Conservation (phyloP, 2,888 invertebrate species). For the Lacanobia oleracea region DNA sequence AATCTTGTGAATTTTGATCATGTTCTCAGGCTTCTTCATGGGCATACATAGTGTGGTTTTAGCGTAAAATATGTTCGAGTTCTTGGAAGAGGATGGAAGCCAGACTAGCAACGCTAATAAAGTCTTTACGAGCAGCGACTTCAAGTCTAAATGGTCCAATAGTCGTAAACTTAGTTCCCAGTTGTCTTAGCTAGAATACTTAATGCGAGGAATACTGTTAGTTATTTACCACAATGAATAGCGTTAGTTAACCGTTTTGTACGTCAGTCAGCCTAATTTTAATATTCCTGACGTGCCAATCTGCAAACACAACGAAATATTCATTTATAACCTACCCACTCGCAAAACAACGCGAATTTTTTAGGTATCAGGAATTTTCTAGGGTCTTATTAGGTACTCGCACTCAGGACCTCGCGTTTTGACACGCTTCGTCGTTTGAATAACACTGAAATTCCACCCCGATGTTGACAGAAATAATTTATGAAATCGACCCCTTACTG, state of each 20-base stretch:
- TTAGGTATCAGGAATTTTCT: no score
- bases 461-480: constrained; percentile 45
- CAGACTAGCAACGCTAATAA: background rate
- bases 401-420: constrained; percentile 6
- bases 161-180: background rate
- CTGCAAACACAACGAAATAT: constrained; percentile 5
- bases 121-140: background rate
- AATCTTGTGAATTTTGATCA: constrained; percentile 18
- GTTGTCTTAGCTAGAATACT: background rate
- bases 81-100: background rate
- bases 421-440: constrained; percentile 23
- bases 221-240: constrained; percentile 4
- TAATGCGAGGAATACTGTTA: background rate
- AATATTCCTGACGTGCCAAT: background rate
- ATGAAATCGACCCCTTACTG: constrained; percentile 36
- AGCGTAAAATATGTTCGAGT: background rate
- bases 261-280: background rate
- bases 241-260: background rate
- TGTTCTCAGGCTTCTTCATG: constrained; percentile 7
- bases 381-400: constrained; percentile 7
- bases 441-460: constrained; percentile 31
- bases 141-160: background rate
- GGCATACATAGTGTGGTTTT: background rate
- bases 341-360: constrained; percentile 7
- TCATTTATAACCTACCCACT: constrained; percentile 14